Percentiles rank a stretch among this genome's conserved stretches.
phyloP scores from a whole-genome alignment of 37 sponge, comb jelly and placozoan species.

The Axinella damicornis region DNA sequence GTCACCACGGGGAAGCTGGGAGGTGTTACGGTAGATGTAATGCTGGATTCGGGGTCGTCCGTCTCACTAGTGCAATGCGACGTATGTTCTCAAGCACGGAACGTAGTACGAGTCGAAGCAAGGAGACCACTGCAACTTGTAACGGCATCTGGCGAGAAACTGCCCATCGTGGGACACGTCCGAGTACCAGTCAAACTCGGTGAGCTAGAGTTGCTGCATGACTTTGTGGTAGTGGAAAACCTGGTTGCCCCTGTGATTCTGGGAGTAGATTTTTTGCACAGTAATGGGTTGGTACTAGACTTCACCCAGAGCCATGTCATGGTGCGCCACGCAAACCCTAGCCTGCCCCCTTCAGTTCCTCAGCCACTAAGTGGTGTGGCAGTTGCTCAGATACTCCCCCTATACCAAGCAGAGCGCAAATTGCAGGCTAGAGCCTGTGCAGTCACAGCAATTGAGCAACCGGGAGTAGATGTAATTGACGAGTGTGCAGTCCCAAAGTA shows the following conservation, averaged over 20 bases:
- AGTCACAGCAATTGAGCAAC: constrained; percentile 14
- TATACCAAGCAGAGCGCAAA: too few species aligned
- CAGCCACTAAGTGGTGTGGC: too few species aligned
- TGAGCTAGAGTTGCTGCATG: constrained; percentile 20
- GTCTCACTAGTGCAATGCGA: constrained; percentile 29
- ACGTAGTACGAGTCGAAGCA: not conserved
- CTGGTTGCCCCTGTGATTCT: constrained; percentile 61
- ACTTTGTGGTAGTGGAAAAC: constrained; percentile 57
- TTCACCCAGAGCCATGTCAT: constrained; percentile 35
- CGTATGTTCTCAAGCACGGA: not conserved
- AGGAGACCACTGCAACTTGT: constrained; percentile 22
- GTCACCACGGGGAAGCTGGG: constrained; percentile 5
- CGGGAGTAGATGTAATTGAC: constrained; percentile 23
- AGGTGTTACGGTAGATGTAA: constrained; percentile 32
- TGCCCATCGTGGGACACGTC: constrained; percentile 42
- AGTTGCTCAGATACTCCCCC: too few species aligned
- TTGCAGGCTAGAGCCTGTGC: constrained; percentile 19
- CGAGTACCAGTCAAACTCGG: constrained; percentile 32
- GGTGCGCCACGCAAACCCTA: not conserved
- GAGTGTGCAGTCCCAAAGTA: constrained; percentile 58
- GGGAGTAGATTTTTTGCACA: constrained; percentile 62
- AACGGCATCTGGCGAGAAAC: constrained; percentile 48
- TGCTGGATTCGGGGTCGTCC: constrained; percentile 59
- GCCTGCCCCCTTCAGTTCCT: not conserved
- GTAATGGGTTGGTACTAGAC: constrained; percentile 47